Evolutionary conservation across 2,113 vertebrate genomes (phyloP).

Genomic region (Plecturocebus donacophilus): DNA sequence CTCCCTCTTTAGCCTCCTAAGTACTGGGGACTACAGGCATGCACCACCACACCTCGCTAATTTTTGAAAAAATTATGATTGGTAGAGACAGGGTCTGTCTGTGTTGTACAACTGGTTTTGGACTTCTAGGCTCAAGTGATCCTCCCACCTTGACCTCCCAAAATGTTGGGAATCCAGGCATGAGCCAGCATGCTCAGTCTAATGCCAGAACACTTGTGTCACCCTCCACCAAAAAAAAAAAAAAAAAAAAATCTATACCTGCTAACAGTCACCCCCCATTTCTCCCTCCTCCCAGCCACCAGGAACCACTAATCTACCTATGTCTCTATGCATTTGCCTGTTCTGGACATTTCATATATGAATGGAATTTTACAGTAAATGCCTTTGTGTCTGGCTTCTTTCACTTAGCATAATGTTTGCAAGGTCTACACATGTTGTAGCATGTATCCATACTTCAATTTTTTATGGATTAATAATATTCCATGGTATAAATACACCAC

Average conservation of each 20-base stretch:
- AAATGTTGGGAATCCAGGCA: no score
- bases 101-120: not conserved
- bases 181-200: not conserved
- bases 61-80: no score
- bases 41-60: no score
- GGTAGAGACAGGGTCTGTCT: no score
- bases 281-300: not conserved
- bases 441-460: not conserved
- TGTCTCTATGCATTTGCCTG: not conserved
- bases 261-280: not conserved
- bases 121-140: no score
- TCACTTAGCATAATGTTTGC: not conserved
- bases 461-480: conserved; percentile 15
- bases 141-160: no score
- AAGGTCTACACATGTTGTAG: not conserved
- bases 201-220: not conserved
- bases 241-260: not conserved
- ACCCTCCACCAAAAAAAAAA: accelerated
- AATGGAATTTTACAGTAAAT: not conserved
- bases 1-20: no score
- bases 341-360: not conserved
- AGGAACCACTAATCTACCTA: not conserved
- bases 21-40: no score
- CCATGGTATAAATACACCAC: not conserved
- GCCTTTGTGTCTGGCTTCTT: not conserved